Evolutionary conservation across 2,113 vertebrate genomes (phyloP), one percentile per base, ranked within the genome.

Genomic region (Hippocampus zosterae): DNA sequence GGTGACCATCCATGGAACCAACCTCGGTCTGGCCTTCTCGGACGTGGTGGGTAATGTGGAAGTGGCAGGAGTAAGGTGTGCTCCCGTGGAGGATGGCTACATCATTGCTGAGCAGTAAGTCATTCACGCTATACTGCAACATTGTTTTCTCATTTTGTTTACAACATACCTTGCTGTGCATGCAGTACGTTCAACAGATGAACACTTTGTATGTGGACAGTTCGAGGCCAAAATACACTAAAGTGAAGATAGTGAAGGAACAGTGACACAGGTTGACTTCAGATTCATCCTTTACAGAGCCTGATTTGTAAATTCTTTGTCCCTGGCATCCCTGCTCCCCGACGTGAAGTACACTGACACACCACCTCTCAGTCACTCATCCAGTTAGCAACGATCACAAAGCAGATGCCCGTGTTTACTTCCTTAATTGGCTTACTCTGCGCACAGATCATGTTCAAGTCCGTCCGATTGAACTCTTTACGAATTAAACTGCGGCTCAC

Each of bases 81-180:
- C 89, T 0, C 96, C 97, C 0, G 88, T 96, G 67, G 93, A 94
- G 8, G 94, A 96, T 1, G 95, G 94, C 42, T 99, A 99, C 88
- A 86, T 99, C 68, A 89, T 98, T 8, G 97, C 97, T 0, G 97
- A 99, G 71, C 97, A 98, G 97, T 99, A 90, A 96, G 97, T 91
- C 46, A 3, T 10, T 37, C 21, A 0, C 42, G 13, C 15, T 15
- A 19, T 27, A 16, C 56, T 16, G 23, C 18, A 60, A 60, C 6
- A 33, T 60, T 55, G 50, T 21, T 52, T 2, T 8, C 21, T 55
- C 21, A 23, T n/a, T 55, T 60, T 27, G 4, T 25, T 27, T 25
- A 15, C 6, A 27, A 15, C 55, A 23, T 55, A 23, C n/a, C 1
- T 55, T 23, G n/a, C 6, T 11, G 21, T 19, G 23, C n/a, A 55